A percentile compares a stretch with the other conserved stretches of the same genome.
Conservation (phyloP, 2,113 vertebrate genomes). For the Maylandia zebra region DNA sequence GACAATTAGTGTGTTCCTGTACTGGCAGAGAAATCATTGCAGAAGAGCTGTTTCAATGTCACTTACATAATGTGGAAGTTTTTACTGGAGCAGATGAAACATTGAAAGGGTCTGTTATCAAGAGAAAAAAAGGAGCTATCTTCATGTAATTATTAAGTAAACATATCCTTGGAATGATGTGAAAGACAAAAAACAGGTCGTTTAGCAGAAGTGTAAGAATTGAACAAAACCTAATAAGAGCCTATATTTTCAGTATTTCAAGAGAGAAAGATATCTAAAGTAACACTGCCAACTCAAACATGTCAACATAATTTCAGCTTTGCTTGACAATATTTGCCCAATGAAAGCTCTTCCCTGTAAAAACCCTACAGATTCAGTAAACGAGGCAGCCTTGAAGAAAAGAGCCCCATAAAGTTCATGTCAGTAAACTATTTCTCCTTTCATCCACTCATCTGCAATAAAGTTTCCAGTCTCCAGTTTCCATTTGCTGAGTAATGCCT, state of each 20-base stretch:
- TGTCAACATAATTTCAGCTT: neutral
- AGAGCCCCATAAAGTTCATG: constrained; percentile 4
- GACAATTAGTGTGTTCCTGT: constrained; percentile 28
- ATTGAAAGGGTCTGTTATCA: constrained; percentile 6
- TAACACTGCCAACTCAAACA: neutral
- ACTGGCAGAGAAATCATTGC: constrained; percentile 16
- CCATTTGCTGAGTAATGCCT: constrained; percentile 46
- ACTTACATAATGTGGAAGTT: constrained; percentile 14
- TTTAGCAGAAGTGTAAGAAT: neutral
- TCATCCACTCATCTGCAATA: constrained; percentile 24
- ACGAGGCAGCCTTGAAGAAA: constrained; percentile 1
- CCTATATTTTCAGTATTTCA: neutral
- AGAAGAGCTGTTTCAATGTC: constrained; percentile 29
- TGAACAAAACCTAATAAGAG: neutral
- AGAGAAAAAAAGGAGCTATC: neutral
- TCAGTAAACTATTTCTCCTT: constrained; percentile 32
- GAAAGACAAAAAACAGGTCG: neutral
- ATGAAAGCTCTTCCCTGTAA: neutral
- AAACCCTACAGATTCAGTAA: constrained; percentile 1
- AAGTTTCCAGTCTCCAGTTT: constrained; percentile 21
- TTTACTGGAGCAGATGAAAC: constrained; percentile 9
- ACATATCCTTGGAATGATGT: neutral
- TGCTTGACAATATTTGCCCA: neutral
- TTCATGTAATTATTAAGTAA: constrained; percentile 21
- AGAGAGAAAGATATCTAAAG: neutral